Evolutionary conservation across 2,113 vertebrate species (phyloP).

Genomic region (Eretmochelys imbricata): DNA sequence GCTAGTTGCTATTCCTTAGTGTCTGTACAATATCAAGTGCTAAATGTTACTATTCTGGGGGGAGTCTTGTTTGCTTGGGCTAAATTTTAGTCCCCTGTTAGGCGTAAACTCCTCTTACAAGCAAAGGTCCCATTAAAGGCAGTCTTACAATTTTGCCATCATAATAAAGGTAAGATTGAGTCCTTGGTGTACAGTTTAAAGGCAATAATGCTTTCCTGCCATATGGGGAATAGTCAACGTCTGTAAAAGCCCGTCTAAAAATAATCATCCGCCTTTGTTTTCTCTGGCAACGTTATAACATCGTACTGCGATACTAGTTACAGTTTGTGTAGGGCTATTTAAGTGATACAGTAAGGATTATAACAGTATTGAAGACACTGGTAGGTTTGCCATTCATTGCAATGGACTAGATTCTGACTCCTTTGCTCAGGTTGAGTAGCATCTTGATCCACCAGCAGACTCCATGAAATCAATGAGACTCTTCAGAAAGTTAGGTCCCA

Average conservation of each 20-base stretch:
- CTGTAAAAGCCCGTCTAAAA: neutral
- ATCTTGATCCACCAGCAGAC: neutral
- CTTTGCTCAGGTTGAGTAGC: neutral
- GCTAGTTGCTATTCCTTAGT: neutral
- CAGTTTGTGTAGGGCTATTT: neutral
- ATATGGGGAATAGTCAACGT: neutral
- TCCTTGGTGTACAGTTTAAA: neutral
- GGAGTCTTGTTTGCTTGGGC: neutral
- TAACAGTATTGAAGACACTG: neutral
- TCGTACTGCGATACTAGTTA: neutral
- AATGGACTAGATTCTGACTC: neutral
- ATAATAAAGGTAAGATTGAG: neutral
- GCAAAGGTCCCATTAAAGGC: neutral
- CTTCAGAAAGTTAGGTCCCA: neutral
- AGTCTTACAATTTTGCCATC: neutral
- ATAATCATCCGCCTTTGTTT: neutral
- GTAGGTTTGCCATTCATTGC: neutral
- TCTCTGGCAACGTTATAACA: neutral
- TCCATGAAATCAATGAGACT: neutral
- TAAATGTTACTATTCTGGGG: neutral
- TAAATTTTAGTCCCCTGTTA: constrained; percentile 5
- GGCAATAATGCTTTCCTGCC: neutral
- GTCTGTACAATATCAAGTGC: neutral
- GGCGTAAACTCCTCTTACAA: neutral
- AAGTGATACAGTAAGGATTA: neutral